These are phyloP conservation scores for Phoeniculus purpureus DNA, from an alignment of 2,797 vertebrate genomes.

Conservation along the genomic window DNA sequence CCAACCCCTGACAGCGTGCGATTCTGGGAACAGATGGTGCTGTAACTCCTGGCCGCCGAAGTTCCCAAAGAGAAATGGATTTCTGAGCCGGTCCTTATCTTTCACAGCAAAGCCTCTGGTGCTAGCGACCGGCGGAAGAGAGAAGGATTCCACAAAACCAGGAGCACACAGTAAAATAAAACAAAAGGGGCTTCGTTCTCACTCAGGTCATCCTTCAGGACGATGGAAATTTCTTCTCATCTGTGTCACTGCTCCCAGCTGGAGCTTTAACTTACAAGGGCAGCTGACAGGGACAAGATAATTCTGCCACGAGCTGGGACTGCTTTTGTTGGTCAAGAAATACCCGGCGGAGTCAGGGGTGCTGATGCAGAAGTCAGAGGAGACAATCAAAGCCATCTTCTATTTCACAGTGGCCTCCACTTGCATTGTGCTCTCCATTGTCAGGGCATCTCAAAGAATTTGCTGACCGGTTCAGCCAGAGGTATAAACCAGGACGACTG, in stretches of 20 bases:
- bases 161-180: not conserved
- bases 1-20: too few species aligned
- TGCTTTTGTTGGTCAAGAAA: not conserved
- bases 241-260: not conserved
- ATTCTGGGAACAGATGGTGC: not conserved
- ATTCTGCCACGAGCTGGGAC: not conserved
- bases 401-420: not conserved
- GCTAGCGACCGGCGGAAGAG: not conserved
- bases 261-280: not conserved
- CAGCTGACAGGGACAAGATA: slow-evolving; percentile 34
- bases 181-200: not conserved
- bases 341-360: not conserved
- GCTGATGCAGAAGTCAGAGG: not conserved
- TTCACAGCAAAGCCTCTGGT: not conserved
- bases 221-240: slow-evolving; percentile 36
- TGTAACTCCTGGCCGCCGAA: slow-evolving; percentile 21
- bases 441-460: not conserved
- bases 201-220: not conserved
- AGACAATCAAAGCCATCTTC: not conserved
- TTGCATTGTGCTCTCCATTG: not conserved
- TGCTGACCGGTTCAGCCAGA: not conserved
- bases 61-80: slow-evolving; percentile 44
- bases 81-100: slow-evolving; percentile 38
- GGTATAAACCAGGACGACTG: fast-evolving
- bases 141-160: not conserved